Evolutionary conservation across 2,888 invertebrate genomes (phyloP).

Genomic region (Amorpha juglandis): DNA sequence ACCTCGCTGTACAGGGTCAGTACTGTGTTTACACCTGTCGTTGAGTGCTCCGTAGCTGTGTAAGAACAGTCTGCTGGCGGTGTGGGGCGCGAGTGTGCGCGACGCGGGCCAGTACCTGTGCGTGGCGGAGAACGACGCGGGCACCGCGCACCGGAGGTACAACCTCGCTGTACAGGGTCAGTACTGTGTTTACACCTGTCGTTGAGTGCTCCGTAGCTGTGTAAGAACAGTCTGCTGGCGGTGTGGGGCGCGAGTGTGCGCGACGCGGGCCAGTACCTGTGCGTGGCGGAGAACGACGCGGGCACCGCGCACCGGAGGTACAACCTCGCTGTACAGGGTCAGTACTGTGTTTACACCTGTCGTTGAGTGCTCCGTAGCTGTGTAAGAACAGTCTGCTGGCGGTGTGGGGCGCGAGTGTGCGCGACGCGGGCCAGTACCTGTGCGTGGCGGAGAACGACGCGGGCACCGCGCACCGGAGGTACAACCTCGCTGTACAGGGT

Average conservation of each 20-base stretch:
- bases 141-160: slow-evolving; percentile 68
- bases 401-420: slow-evolving; percentile 68
- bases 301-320: slow-evolving; percentile 73
- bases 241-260: slow-evolving; percentile 68
- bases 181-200: slow-evolving; percentile 1
- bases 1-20: slow-evolving; percentile 64
- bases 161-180: slow-evolving; percentile 66
- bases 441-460: slow-evolving; percentile 84
- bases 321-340: slow-evolving; percentile 67
- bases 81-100: slow-evolving; percentile 68
- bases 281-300: slow-evolving; percentile 82
- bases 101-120: slow-evolving; percentile 86
- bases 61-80: slow-evolving; percentile 64
- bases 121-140: slow-evolving; percentile 82
- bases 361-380: too few species aligned
- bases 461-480: slow-evolving; percentile 71
- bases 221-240: slow-evolving; percentile 65
- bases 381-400: slow-evolving; percentile 67
- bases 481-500: slow-evolving; percentile 69
- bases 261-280: slow-evolving; percentile 85
- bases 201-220: too few species aligned
- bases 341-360: slow-evolving; percentile 3
- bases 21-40: neutral
- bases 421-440: slow-evolving; percentile 83
- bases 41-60: too few species aligned